A percentile compares a stretch with the other conserved stretches of the same genome.
Conservation (phyloP, 2,888 invertebrate genomes). For the Carterocephalus palaemon region DNA sequence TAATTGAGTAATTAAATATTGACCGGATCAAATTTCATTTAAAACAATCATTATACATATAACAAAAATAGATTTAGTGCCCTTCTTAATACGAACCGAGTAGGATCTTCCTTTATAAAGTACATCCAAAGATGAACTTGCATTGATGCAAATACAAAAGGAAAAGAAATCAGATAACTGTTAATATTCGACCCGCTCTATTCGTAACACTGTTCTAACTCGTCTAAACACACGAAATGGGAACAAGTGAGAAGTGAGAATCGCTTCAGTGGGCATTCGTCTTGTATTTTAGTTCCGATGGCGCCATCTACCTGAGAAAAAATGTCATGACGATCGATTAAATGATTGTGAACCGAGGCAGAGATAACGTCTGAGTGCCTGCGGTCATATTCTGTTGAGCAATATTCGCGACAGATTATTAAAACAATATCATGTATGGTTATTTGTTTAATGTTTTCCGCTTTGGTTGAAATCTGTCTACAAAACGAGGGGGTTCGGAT, state of each 20-base stretch:
- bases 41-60: too few species aligned
- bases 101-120: too few species aligned
- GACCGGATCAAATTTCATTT: too few species aligned
- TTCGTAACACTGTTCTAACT: conserved; percentile 18
- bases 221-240: conserved; percentile 17
- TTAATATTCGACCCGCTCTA: conserved; percentile 11
- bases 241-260: conserved; percentile 21
- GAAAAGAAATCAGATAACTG: not conserved
- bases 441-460: too few species aligned
- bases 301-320: conserved; percentile 38
- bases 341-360: conserved; percentile 12
- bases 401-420: conserved; percentile 9
- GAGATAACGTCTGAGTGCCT: conserved; percentile 4
- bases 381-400: not conserved
- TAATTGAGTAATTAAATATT: too few species aligned
- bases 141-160: not conserved
- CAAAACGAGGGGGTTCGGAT: too few species aligned
- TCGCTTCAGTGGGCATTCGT: conserved; percentile 41
- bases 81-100: too few species aligned
- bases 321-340: conserved; percentile 14
- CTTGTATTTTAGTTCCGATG: conserved; percentile 34
- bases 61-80: too few species aligned
- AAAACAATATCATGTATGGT: too few species aligned
- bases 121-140: too few species aligned
- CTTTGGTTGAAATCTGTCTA: too few species aligned